Evolutionary conservation across 1,140 invertebrate genomes (phyloP).

Genomic region (Drosophila willistoni): DNA sequence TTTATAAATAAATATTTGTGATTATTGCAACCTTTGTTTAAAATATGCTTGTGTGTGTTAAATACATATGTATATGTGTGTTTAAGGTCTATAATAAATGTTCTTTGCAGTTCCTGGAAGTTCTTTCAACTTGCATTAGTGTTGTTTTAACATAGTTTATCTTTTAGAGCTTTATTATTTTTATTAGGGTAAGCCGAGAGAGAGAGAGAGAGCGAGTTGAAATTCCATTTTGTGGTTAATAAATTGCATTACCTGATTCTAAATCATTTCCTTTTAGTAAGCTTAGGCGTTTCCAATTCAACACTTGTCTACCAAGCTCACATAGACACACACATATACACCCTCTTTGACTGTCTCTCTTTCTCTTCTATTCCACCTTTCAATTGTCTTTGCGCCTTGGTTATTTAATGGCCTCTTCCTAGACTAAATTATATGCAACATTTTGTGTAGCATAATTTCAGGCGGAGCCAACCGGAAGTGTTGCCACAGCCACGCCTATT

Average conservation of each 20-base stretch:
- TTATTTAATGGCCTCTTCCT: constrained; percentile 33
- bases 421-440: constrained; percentile 51
- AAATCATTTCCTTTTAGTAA: constrained; percentile 9
- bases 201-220: neutral
- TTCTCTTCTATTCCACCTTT: neutral
- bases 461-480: constrained; percentile 54
- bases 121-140: neutral
- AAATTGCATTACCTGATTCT: constrained; percentile 14
- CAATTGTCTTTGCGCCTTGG: constrained; percentile 55
- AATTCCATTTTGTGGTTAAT: constrained; percentile 12
- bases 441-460: constrained; percentile 59
- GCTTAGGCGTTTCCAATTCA: constrained; percentile 10
- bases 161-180: neutral
- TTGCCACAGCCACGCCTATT: constrained; percentile 66
- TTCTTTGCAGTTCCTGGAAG: neutral
- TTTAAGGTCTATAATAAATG: neutral
- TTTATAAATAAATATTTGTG: too few species aligned
- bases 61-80: neutral
- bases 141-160: neutral
- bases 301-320: neutral
- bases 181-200: neutral
- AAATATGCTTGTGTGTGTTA: neutral
- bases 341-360: neutral
- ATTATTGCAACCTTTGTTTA: too few species aligned
- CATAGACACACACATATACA: neutral